These are phyloP conservation scores for Stigmatopora argus DNA, from an alignment of 2,113 vertebrate genomes.

Conservation along the genomic window DNA sequence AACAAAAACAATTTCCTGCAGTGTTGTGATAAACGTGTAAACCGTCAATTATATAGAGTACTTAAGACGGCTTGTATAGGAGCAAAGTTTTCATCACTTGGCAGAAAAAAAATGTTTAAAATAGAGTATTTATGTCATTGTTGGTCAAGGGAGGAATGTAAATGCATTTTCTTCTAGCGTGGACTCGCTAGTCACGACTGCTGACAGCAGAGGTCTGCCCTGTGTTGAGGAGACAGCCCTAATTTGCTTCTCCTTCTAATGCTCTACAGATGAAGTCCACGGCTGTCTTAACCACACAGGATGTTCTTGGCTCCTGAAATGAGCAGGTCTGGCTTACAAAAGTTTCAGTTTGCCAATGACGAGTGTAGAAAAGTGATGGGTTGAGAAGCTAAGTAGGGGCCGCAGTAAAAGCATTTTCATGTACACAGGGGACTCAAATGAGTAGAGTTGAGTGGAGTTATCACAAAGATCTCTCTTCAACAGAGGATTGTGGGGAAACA, in stretches of 20 bases:
- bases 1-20: too few relatives aligned
- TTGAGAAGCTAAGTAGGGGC: slow-evolving; percentile 6
- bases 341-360: slow-evolving; percentile 8
- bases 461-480: slow-evolving; percentile 48
- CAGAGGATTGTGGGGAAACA: slow-evolving; percentile 11
- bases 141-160: slow-evolving; percentile 4
- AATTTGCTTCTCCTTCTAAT: slow-evolving; percentile 61
- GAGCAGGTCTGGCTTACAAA: slow-evolving; percentile 2
- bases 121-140: not conserved
- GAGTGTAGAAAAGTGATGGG: slow-evolving; percentile 16
- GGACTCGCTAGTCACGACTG: slow-evolving; percentile 4
- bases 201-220: slow-evolving; percentile 41
- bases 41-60: not conserved
- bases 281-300: slow-evolving; percentile 34
- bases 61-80: not conserved
- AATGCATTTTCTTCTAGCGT: slow-evolving; percentile 5
- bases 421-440: slow-evolving; percentile 38
- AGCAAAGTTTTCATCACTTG: not conserved
- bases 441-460: slow-evolving; percentile 31
- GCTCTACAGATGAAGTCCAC: slow-evolving; percentile 52
- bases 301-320: slow-evolving; percentile 16
- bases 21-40: not conserved
- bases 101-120: not conserved
- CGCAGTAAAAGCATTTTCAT: slow-evolving; percentile 42
- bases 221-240: slow-evolving; percentile 56